phyloP scores from a whole-genome alignment of 1,140 invertebrate species.

The Drosophila ohnishii region DNA sequence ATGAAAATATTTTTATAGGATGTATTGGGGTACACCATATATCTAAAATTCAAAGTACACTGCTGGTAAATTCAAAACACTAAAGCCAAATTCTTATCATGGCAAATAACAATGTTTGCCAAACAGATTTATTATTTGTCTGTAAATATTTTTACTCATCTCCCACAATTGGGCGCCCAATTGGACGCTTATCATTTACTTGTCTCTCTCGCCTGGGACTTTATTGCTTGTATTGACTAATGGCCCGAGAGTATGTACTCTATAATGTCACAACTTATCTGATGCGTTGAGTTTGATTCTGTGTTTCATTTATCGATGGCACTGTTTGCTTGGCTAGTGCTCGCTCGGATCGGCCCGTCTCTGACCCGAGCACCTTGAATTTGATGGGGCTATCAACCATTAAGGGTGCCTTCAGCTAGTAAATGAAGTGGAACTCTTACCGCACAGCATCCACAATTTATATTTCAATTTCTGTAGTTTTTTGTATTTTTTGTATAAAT shows the following conservation, averaged over 20 bases:
- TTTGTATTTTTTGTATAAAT: constrained; percentile 26
- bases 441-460: constrained; percentile 28
- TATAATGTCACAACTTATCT: constrained; percentile 28
- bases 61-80: background rate
- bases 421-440: constrained; percentile 29
- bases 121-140: constrained; percentile 44
- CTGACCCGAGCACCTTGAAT: constrained; percentile 39
- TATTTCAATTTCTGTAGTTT: constrained; percentile 21
- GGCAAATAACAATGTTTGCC: constrained; percentile 19
- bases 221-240: constrained; percentile 21
- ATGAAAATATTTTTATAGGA: background rate
- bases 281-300: constrained; percentile 36
- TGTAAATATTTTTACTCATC: constrained; percentile 16
- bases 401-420: constrained; percentile 23
- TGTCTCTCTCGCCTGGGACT: background rate
- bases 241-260: background rate
- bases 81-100: constrained; percentile 15
- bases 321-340: background rate
- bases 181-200: constrained; percentile 27
- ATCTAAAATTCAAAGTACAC: background rate
- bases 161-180: constrained; percentile 10
- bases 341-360: background rate
- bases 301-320: constrained; percentile 11
- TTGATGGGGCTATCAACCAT: constrained; percentile 43
- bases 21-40: background rate